A percentile compares a stretch with the other conserved stretches of the same genome.
Evolutionary conservation across 2,113 vertebrate species (phyloP).

Genomic region (Pseudorectes ferrugineus): DNA sequence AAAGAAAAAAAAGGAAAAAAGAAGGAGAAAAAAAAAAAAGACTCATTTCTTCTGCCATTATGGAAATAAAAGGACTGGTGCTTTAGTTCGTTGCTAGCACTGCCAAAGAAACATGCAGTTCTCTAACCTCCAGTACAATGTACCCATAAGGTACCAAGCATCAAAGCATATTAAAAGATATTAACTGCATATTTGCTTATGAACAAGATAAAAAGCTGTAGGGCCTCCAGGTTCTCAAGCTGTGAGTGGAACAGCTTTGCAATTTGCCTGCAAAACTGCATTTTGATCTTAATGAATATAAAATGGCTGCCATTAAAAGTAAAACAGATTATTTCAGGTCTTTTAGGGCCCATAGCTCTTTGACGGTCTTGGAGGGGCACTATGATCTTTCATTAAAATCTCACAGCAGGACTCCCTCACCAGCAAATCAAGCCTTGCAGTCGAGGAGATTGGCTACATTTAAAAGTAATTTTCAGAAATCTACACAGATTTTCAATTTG

Average conservation of each 20-base stretch:
- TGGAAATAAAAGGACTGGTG: slow-evolving; percentile 75
- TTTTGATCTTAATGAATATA: slow-evolving; percentile 99
- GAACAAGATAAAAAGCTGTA: slow-evolving; percentile 90
- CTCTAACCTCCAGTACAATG: slow-evolving; percentile 80
- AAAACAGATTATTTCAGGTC: slow-evolving; percentile 97
- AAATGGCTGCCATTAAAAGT: slow-evolving; percentile 99
- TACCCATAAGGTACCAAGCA: slow-evolving; percentile 84
- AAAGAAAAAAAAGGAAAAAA: slow-evolving; percentile 44
- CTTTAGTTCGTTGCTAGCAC: slow-evolving; percentile 78
- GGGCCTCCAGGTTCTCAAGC: slow-evolving; percentile 94
- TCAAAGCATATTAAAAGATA: slow-evolving; percentile 95
- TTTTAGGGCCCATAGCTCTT: slow-evolving; percentile 93
- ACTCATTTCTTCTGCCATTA: slow-evolving; percentile 77
- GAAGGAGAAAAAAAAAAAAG: slow-evolving; percentile 32
- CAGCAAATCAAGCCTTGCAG: slow-evolving; percentile 86
- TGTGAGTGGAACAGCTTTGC: slow-evolving; percentile 99
- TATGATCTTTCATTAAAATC: slow-evolving; percentile 99
- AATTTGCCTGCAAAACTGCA: slow-evolving; percentile 97
- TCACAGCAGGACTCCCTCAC: slow-evolving; percentile 90
- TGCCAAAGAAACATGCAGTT: slow-evolving; percentile 77
- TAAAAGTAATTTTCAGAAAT: slow-evolving; percentile 96
- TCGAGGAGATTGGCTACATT: slow-evolving; percentile 92
- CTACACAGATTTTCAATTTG: slow-evolving; percentile 88
- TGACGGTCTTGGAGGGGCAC: slow-evolving; percentile 90
- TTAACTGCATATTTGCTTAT: slow-evolving; percentile 94